Percentiles rank a stretch among this genome's conserved stretches.
phyloP scores from a whole-genome alignment of 2,113 vertebrate species.

The Eubucco bourcierii region DNA sequence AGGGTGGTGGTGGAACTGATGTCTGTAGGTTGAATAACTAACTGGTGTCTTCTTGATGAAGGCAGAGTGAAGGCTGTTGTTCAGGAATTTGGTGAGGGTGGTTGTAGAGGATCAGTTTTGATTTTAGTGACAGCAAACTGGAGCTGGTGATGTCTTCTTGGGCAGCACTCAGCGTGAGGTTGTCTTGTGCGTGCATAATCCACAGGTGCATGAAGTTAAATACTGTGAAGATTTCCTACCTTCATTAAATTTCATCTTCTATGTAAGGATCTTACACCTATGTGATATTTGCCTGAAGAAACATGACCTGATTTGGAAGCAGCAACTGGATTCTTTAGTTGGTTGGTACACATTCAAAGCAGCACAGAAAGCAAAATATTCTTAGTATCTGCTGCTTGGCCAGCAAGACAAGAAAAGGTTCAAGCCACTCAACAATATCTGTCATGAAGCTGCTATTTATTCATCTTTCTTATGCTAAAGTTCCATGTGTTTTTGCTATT shows the following conservation, averaged over 20 bases:
- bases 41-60: rapidly evolving
- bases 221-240: neutral
- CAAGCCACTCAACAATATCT: constrained; percentile 21
- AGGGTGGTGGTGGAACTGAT: neutral
- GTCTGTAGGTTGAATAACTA: neutral
- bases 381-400: neutral
- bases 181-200: rapidly evolving
- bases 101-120: neutral
- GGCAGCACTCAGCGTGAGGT: neutral
- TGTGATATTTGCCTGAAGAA: neutral
- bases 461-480: constrained; percentile 35
- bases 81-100: neutral
- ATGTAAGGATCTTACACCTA: neutral
- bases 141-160: neutral
- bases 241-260: neutral
- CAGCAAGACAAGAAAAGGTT: neutral
- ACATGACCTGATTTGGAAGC: neutral
- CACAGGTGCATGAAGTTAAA: neutral
- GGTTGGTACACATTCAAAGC: neutral
- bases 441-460: constrained; percentile 45
- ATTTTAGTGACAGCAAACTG: neutral
- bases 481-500: constrained; percentile 67
- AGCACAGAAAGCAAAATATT: neutral
- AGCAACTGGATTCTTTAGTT: neutral
- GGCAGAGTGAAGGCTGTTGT: neutral